Evolutionary conservation across 2,888 invertebrate species (phyloP).

Genomic region (Leucophenga maculata): DNA sequence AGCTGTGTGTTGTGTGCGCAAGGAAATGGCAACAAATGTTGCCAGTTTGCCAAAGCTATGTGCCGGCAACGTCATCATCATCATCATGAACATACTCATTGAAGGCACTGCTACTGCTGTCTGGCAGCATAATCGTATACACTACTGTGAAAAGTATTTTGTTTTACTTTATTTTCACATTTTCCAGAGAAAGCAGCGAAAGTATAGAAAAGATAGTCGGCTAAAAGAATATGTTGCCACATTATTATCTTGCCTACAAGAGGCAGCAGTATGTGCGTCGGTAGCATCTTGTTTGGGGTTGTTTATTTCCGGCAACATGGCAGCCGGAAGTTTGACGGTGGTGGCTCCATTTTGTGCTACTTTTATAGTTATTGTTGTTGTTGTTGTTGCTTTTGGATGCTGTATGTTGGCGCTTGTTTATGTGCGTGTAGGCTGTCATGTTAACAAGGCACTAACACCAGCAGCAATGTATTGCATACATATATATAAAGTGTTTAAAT

Average conservation of each 20-base stretch:
- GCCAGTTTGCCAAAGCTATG: slow-evolving; percentile 8
- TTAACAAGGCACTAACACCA: slow-evolving; percentile 59
- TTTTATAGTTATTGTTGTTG: slow-evolving; percentile 30
- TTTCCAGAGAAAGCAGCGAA: slow-evolving; percentile 17
- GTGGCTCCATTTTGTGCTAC: slow-evolving; percentile 3
- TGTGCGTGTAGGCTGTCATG: slow-evolving; percentile 65
- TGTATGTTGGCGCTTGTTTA: slow-evolving; percentile 48
- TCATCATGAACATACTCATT: no score
- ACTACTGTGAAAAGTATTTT: slow-evolving; percentile 9
- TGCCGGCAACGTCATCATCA: background rate
- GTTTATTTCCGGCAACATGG: slow-evolving; percentile 14
- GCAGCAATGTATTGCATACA: slow-evolving; percentile 14
- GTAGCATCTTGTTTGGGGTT: slow-evolving; percentile 15
- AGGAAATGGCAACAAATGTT: slow-evolving; percentile 4
- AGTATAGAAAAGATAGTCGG: background rate
- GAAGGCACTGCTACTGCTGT: no score
- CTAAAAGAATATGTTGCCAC: slow-evolving; percentile 60
- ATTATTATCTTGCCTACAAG: slow-evolving; percentile 54
- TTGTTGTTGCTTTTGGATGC: slow-evolving; percentile 24
- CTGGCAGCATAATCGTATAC: no score
- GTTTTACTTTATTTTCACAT: slow-evolving; percentile 28
- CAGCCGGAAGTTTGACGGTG: slow-evolving; percentile 6
- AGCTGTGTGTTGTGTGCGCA: slow-evolving; percentile 18
- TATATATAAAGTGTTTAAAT: slow-evolving; percentile 28
- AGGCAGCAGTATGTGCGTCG: background rate